Base-by-base conservation (phyloP, 1,140 invertebrate species). In the Pectinophora gossypiella region DNA sequence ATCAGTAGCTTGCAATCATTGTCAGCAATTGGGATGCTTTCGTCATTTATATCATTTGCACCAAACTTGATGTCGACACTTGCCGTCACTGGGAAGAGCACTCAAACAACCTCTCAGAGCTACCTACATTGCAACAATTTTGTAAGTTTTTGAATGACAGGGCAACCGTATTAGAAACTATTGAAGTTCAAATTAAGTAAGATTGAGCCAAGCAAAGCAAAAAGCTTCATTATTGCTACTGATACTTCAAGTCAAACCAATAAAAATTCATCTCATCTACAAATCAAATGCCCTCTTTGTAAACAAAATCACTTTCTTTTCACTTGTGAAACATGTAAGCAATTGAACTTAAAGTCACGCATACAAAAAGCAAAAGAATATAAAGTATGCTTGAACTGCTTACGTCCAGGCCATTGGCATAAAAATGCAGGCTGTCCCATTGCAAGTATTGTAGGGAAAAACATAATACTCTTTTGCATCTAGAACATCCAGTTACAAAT, bases 391-490 rank as follows among this genome's bases (percentile, higher is more conserved):
- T 10, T 43, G 1, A 52, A 52, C 19, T 58, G 50, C 40, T 52
- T 58, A 32, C 22, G 38, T 10, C 2, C 19, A 22, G 55, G 50
- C 9, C 55, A 58, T 36, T 13, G 6, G 7, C 10, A 47, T 23
- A 61, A 49, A 7, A 45, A 36, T 58, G 46, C 22, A 52, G 40
- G 36, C 22, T 59, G 3, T 32, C 48, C 1, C 51, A 42, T 23
- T 64, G 61, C 21, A 60, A 54, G 27, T 57, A 61, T 51, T 60
- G 61, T 13, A 50, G 23, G 20, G 2, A 21, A 27, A 60, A 49
- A 40, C 54, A 60, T 27, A 61, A 59, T 22, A 59, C 59, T n/a
- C 53, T 65, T 40, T 50, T 65, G n/a, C 59, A 65, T 22, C 19
- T 46, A 19, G 45, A 55, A 6, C 27, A 35, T 7, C 23, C 47